Evolutionary conservation across 1,140 invertebrate genomes (phyloP), one percentile per base, ranked within the genome.

Genomic region (Agraylea sexmaculata): DNA sequence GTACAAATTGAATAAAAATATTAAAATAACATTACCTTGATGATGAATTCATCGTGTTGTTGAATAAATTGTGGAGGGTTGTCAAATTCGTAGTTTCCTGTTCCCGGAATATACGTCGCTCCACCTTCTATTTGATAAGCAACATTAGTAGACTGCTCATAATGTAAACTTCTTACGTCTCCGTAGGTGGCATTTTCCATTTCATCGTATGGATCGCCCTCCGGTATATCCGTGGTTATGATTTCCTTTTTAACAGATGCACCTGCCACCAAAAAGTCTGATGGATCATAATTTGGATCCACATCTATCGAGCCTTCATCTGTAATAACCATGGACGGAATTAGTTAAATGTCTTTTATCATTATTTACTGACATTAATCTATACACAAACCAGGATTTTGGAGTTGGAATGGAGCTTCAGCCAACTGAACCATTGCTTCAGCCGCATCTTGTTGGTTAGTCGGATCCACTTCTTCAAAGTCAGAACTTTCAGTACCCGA

Each of bases 391-490:
- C 70, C 68, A 52, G 69, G 68, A 35, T 69, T 68, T 43, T 70
- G 70, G 47, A 70, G 64, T 56, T 80, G 81, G 57, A 73, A 80
- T 21, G 77, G 75, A 50, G 79, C 70, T 47, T 81, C 80, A 27
- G 82, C 75, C 23, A 89, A 66, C 53, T 87, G 83, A 12, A 89
- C 80, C 83, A 87, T 85, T 7, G 83, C 82, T 61, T 85, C 82
- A 8, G 82, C 80, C 3, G 74, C 83, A 56, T 87, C 83, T 57
- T 86, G 83, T 54, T 85, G 78, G 46, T 81, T 68, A 34, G 70
- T 64, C 33, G 65, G 63, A 44, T 72, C 70, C 29, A 70, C 70
- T 49, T 71, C 69, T 54, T 70, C 59, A 11, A 67, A 37, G 41
- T 66, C 62, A 37, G 62, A 63, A 58, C 70, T 57, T 46, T 69